These are phyloP conservation scores for Drosophila pachea DNA, from an alignment of 1,140 invertebrate genomes.

Conservation along the genomic window DNA sequence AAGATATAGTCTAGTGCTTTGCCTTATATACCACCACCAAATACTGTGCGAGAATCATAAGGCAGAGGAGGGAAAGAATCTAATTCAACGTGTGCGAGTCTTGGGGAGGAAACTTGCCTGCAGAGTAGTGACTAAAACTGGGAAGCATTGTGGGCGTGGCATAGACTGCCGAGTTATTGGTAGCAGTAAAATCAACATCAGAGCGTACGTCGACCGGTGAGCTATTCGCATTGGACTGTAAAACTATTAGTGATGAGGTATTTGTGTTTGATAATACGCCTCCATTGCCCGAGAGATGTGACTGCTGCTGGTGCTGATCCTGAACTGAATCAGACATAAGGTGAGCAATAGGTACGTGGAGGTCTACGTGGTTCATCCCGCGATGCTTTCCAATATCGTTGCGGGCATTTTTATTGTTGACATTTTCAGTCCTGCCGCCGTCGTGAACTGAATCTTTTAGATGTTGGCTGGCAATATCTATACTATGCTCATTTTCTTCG, in stretches of 20 bases:
- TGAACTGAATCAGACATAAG: constrained; percentile 20
- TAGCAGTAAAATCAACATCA: constrained; percentile 75
- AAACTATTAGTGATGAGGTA: constrained; percentile 25
- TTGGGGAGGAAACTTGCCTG: constrained; percentile 81
- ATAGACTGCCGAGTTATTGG: constrained; percentile 79
- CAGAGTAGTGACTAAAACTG: constrained; percentile 85
- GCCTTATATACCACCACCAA: constrained; percentile 5
- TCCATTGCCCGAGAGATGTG: constrained; percentile 24
- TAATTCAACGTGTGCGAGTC: constrained; percentile 1
- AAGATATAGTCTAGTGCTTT: neutral
- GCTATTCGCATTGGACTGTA: constrained; percentile 18
- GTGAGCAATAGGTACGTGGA: constrained; percentile 20
- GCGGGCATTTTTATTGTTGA: constrained; percentile 23
- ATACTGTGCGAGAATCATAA: constrained; percentile 9
- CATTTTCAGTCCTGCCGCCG: constrained; percentile 6
- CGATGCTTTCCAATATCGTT: constrained; percentile 20
- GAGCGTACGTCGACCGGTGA: constrained; percentile 61
- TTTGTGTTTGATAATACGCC: constrained; percentile 4
- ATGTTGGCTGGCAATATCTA: neutral
- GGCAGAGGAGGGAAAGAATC: too few relatives aligned
- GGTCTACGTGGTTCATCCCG: constrained; percentile 1
- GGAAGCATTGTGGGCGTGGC: constrained; percentile 83
- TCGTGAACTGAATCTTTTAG: constrained; percentile 35
- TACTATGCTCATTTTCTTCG: constrained; percentile 2
- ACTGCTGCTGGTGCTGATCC: constrained; percentile 29